Evolutionary conservation across 2,888 invertebrate genomes (phyloP).

Genomic region (Tachina grossa): DNA sequence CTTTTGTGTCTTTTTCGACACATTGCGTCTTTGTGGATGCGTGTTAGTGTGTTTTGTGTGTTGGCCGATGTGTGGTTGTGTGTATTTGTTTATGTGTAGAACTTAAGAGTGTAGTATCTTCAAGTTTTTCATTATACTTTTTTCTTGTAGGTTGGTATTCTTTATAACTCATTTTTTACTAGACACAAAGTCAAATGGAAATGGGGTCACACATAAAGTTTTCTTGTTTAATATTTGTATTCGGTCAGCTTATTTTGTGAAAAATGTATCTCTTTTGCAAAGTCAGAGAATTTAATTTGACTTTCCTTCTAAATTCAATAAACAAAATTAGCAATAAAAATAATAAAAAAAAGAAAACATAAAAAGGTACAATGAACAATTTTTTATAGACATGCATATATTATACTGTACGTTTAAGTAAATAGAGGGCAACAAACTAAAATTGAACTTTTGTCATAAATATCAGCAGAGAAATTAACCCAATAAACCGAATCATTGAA

Average conservation of each 20-base stretch:
- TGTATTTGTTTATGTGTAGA: slow-evolving; percentile 6
- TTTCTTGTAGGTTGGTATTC: slow-evolving; percentile 19
- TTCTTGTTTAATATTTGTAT: slow-evolving; percentile 18
- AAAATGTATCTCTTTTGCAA: slow-evolving; percentile 52
- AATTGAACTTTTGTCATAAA: slow-evolving; percentile 12
- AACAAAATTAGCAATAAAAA: slow-evolving; percentile 17
- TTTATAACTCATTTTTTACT: slow-evolving; percentile 22
- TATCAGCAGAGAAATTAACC: not conserved
- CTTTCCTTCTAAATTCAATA: slow-evolving; percentile 43
- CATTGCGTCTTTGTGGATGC: not conserved
- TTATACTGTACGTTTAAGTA: not conserved
- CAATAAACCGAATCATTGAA: not conserved
- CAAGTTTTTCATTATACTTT: slow-evolving; percentile 41
- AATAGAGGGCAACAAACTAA: slow-evolving; percentile 11
- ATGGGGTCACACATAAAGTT: slow-evolving; percentile 57
- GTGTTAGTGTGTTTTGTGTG: not conserved
- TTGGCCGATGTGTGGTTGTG: not conserved
- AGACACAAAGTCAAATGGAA: slow-evolving; percentile 46
- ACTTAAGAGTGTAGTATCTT: slow-evolving; percentile 44
- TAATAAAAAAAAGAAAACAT: not conserved
- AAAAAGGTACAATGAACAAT: slow-evolving; percentile 2
- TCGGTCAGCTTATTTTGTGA: slow-evolving; percentile 53
- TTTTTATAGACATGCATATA: not conserved
- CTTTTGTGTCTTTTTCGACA: slow-evolving; percentile 1
- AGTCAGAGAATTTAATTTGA: slow-evolving; percentile 61